Conservation (phyloP, 2,113 vertebrate genomes). For the Grammomys surdaster region DNA sequence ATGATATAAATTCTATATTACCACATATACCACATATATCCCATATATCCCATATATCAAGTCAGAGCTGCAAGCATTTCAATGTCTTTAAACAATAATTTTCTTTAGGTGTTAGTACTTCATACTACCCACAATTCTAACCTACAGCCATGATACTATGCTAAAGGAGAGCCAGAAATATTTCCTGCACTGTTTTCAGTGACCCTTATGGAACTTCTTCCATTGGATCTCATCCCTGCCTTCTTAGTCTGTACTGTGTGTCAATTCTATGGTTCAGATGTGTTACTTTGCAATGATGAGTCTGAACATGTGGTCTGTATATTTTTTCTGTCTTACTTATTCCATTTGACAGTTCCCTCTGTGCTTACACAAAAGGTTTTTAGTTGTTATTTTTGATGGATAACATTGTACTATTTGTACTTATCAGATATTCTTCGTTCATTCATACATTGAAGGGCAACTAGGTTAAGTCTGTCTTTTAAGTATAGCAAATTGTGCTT, state of each 20-base stretch:
- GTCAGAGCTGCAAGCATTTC: background rate
- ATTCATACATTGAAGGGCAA: background rate
- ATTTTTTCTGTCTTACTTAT: background rate
- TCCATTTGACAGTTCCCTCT: background rate
- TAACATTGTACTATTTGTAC: background rate
- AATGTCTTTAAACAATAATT: background rate
- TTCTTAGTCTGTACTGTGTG: background rate
- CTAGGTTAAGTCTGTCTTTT: background rate
- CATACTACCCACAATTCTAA: background rate
- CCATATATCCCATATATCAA: background rate
- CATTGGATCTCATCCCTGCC: fast-evolving
- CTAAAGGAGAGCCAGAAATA: background rate
- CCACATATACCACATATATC: background rate
- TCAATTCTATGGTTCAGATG: background rate
- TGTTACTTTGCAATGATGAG: background rate
- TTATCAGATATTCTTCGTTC: background rate
- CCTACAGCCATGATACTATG: background rate
- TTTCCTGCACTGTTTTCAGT: background rate
- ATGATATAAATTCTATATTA: background rate
- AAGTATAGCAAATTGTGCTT: background rate
- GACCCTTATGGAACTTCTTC: background rate
- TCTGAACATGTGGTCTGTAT: background rate
- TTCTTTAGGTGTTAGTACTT: background rate
- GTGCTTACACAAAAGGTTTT: background rate
- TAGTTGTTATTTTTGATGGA: background rate